These are phyloP conservation scores for Drosophila kanekoi DNA, from an alignment of 2,888 invertebrate genomes.

Conservation along the genomic window DNA sequence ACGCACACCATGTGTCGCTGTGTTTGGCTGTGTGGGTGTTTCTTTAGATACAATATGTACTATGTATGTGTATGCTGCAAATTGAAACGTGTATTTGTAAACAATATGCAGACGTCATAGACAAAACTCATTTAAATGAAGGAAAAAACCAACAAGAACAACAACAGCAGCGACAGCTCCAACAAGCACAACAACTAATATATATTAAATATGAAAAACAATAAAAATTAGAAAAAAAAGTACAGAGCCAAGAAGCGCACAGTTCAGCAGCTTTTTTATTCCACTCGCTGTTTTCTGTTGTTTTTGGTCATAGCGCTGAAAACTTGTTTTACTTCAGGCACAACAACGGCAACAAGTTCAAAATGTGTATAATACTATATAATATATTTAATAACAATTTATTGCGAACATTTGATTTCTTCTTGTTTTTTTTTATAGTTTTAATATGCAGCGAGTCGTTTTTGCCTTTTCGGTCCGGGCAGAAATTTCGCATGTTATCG, in stretches of 20 bases:
- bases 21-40: slow-evolving; percentile 21
- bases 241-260: slow-evolving; percentile 46
- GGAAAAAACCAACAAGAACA: slow-evolving; percentile 35
- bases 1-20: slow-evolving; percentile 63
- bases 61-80: slow-evolving; percentile 52
- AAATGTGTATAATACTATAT: slow-evolving; percentile 43
- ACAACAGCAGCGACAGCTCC: slow-evolving; percentile 10
- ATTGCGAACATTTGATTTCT: slow-evolving; percentile 47
- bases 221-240: slow-evolving; percentile 51
- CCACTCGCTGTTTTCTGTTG: not conserved
- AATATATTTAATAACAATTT: slow-evolving; percentile 62
- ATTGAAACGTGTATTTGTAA: slow-evolving; percentile 77
- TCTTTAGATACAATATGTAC: slow-evolving; percentile 40
- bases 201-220: slow-evolving; percentile 35
- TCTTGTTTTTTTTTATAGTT: slow-evolving; percentile 43
- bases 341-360: slow-evolving; percentile 32
- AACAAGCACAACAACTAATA: slow-evolving; percentile 30
- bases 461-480: slow-evolving; percentile 45
- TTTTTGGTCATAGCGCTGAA: slow-evolving; percentile 64
- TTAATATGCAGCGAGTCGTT: slow-evolving; percentile 59
- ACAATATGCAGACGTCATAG: slow-evolving; percentile 77
- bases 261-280: slow-evolving; percentile 13
- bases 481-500: slow-evolving; percentile 77
- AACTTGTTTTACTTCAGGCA: slow-evolving; percentile 65
- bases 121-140: slow-evolving; percentile 71